phyloP scores from a whole-genome alignment of 2,797 vertebrate species.

The Calcarius lapponicus region DNA sequence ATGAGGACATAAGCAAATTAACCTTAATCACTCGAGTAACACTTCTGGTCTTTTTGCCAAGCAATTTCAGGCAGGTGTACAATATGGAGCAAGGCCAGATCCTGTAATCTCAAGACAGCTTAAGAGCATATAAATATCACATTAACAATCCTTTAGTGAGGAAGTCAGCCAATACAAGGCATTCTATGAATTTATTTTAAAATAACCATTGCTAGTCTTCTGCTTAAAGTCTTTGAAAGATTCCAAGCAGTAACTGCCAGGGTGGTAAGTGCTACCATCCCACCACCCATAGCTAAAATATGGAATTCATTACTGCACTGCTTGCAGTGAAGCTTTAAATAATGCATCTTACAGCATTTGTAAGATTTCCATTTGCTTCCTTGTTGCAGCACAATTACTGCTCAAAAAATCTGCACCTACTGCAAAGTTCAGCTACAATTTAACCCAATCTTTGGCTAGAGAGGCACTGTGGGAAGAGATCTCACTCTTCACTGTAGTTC shows the following conservation, averaged over 20 bases:
- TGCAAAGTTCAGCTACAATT: not conserved
- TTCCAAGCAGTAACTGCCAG: conserved; percentile 68
- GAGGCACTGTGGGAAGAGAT: conserved; percentile 57
- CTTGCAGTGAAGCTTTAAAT: conserved; percentile 60
- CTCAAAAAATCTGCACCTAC: conserved; percentile 45
- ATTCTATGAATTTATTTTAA: conserved; percentile 72
- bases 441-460: conserved; percentile 44
- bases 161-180: conserved; percentile 77
- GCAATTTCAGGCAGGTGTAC: conserved; percentile 48
- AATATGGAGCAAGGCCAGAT: conserved; percentile 68
- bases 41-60: conserved; percentile 61
- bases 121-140: conserved; percentile 61
- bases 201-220: conserved; percentile 73
- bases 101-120: conserved; percentile 54
- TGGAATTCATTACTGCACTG: conserved; percentile 61
- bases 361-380: conserved; percentile 41
- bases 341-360: conserved; percentile 54
- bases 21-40: conserved; percentile 52
- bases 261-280: conserved; percentile 60
- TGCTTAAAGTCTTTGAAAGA: conserved; percentile 69
- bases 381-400: conserved; percentile 51
- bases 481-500: conserved; percentile 60
- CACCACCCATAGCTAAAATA: conserved; percentile 49
- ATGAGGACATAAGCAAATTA: conserved; percentile 66
- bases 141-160: conserved; percentile 79